Evolutionary conservation across 2,113 vertebrate genomes (phyloP).

Genomic region (Cheilinus undulatus): DNA sequence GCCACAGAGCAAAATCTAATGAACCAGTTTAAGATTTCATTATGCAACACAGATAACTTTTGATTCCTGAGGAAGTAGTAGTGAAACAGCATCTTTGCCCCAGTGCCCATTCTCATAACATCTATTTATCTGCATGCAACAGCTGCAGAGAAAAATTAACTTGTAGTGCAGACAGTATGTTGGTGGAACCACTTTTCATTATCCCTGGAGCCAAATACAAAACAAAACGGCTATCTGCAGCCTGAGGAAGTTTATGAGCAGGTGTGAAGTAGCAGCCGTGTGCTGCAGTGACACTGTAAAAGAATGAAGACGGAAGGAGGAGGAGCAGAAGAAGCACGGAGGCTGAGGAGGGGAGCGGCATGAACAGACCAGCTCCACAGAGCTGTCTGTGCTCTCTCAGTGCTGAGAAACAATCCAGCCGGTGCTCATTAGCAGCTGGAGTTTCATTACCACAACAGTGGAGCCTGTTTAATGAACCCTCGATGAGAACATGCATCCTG

Average conservation of each 20-base stretch:
- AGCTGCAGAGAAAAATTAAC: background rate
- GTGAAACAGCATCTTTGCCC: no score
- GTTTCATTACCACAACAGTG: conserved; percentile 74
- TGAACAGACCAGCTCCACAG: conserved; percentile 52
- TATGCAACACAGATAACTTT: no score
- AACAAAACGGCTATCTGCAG: conserved; percentile 70
- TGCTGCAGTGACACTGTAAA: conserved; percentile 36
- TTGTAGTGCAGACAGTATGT: conserved; percentile 1
- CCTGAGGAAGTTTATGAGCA: conserved; percentile 72
- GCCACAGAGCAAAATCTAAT: no score
- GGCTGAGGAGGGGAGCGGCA: conserved; percentile 4
- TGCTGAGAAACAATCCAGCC: conserved; percentile 76
- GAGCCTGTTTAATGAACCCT: conserved; percentile 77
- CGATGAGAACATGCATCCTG: conserved; percentile 74
- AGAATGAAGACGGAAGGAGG: conserved; percentile 53
- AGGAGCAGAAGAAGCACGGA: conserved; percentile 36
- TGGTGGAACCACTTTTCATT: conserved; percentile 65
- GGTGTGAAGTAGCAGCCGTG: conserved; percentile 68
- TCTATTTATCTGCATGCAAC: no score
- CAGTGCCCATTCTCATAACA: no score
- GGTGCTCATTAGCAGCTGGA: conserved; percentile 80
- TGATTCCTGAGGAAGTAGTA: no score
- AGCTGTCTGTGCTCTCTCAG: conserved; percentile 54
- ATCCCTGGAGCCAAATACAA: conserved; percentile 61
- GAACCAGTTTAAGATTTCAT: no score